These are phyloP conservation scores for Junonia oenone DNA, from an alignment of 2,888 invertebrate species.

Conservation along the genomic window DNA sequence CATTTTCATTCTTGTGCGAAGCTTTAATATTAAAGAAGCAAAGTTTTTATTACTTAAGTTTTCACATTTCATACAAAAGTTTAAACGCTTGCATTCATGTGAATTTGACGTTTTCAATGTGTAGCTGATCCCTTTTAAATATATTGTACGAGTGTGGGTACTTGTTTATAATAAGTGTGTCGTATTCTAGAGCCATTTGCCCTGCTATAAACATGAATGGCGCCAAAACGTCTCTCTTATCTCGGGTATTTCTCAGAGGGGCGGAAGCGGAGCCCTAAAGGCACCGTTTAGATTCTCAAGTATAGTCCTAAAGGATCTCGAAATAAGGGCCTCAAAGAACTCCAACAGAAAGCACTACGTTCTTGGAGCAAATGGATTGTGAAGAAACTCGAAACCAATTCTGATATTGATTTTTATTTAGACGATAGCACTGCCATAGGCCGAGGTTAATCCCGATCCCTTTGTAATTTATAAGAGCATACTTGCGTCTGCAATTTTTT, in stretches of 20 bases:
- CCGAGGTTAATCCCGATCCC: constrained; percentile 25
- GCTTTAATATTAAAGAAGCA: constrained; percentile 8
- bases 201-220: constrained; percentile 78
- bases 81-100: constrained; percentile 22
- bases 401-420: constrained; percentile 76
- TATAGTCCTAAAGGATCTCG: constrained; percentile 73
- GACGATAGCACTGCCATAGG: constrained; percentile 34
- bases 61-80: constrained; percentile 19
- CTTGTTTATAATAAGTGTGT: constrained; percentile 76
- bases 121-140: constrained; percentile 29
- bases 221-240: constrained; percentile 79
- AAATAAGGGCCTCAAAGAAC: constrained; percentile 69
- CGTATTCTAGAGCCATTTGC: constrained; percentile 74
- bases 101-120: constrained; percentile 41
- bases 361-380: constrained; percentile 75
- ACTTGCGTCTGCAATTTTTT: background rate
- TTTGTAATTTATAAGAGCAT: constrained; percentile 17
- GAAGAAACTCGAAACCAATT: constrained; percentile 67
- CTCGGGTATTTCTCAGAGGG: constrained; percentile 73
- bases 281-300: constrained; percentile 65
- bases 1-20: background rate
- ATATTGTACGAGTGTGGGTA: constrained; percentile 34
- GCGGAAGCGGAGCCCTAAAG: constrained; percentile 71
- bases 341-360: constrained; percentile 69
- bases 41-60: constrained; percentile 20